Percentiles rank a stretch among this genome's conserved stretches.
Conservation (phyloP, 1,140 invertebrate species). For the Triops longicaudatus region DNA sequence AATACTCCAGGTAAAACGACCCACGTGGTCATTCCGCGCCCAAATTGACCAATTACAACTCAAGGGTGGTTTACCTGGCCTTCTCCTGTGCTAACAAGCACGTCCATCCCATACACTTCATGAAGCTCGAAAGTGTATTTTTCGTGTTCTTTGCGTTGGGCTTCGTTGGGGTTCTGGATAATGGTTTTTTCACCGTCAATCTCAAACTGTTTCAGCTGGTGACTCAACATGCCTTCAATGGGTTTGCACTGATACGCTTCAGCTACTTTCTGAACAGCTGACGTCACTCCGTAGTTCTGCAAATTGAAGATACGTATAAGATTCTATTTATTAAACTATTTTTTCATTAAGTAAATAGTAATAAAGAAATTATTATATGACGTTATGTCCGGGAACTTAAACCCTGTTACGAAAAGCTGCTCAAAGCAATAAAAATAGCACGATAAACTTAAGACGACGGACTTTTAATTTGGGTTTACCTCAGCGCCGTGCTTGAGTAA, state of each 20-base stretch:
- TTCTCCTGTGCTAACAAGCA: constrained; percentile 89
- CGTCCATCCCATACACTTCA: constrained; percentile 98
- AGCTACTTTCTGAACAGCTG: constrained; percentile 85
- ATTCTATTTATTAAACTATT: not conserved
- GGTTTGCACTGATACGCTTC: constrained; percentile 92
- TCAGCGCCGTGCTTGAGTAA: constrained; percentile 84
- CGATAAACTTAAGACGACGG: too few species aligned
- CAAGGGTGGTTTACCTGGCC: constrained; percentile 50
- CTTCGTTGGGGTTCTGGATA: constrained; percentile 95
- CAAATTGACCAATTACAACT: too few species aligned
- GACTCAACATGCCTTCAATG: constrained; percentile 97
- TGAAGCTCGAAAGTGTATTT: constrained; percentile 92
- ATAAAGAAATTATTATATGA: too few species aligned
- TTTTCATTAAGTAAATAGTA: too few species aligned
- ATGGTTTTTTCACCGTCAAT: constrained; percentile 99
- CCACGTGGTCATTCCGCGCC: too few species aligned
- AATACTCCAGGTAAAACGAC: too few species aligned
- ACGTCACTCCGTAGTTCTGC: constrained; percentile 85
- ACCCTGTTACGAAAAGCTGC: too few species aligned
- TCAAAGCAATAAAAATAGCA: too few species aligned
- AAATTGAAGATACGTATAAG: constrained; percentile 36
- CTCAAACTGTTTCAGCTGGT: constrained; percentile 91
- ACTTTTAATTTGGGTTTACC: constrained; percentile 44
- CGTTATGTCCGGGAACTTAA: too few species aligned
- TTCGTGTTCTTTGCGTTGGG: constrained; percentile 95